Conservation (phyloP, 2,888 invertebrate species). For the Amblyteles armatorius region DNA sequence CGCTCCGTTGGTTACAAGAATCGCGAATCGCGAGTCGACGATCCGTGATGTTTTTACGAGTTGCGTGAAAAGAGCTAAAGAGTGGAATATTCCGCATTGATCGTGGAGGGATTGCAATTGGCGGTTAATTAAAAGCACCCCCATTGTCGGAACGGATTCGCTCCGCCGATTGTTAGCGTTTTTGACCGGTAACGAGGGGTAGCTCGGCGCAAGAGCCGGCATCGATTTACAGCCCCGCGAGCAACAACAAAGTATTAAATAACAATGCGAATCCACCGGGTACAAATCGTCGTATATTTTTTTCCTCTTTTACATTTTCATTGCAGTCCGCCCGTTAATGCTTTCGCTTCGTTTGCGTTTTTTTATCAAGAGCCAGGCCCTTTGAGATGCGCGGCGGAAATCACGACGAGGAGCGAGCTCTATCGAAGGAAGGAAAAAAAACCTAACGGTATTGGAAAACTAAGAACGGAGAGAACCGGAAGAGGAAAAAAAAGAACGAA, state of each 20-base stretch:
- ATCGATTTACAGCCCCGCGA: no score
- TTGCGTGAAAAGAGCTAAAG: no score
- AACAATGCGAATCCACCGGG: not conserved
- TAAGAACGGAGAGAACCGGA: not conserved
- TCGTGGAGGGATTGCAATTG: no score
- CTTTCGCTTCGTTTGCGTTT: slow-evolving; percentile 25
- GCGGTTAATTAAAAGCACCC: no score
- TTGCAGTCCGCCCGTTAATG: not conserved
- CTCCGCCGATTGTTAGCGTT: no score
- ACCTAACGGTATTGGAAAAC: slow-evolving; percentile 26
- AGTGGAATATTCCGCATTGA: no score
- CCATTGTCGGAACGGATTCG: no score
- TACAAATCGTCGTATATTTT: not conserved
- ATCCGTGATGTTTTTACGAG: no score
- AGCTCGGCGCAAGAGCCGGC: no score
- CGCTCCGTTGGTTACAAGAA: no score
- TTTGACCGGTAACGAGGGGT: no score
- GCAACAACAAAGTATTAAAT: not conserved
- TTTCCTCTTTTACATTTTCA: not conserved
- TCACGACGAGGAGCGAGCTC: not conserved
- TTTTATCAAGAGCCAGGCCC: slow-evolving; percentile 28
- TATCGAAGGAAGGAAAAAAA: not conserved
- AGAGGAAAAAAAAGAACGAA: not conserved
- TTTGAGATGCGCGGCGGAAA: slow-evolving; percentile 21
- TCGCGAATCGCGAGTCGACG: no score